A percentile compares a stretch with the other conserved stretches of the same genome.
Conservation (phyloP, 2,113 vertebrate genomes). For the Onychostruthus taczanowskii region DNA sequence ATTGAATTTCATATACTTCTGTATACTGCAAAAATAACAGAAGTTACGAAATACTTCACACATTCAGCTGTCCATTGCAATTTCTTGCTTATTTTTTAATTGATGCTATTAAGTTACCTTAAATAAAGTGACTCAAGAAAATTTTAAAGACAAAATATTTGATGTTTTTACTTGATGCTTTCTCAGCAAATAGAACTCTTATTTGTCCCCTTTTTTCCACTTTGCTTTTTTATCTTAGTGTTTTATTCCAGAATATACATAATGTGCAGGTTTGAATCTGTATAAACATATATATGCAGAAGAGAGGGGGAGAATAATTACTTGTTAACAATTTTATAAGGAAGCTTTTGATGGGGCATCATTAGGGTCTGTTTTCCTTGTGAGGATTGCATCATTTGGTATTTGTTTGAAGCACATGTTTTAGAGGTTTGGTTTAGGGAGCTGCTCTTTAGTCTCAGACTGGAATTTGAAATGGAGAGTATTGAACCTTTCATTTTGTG, state of each 20-base stretch:
- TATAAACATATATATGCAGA: background rate
- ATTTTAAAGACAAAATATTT: background rate
- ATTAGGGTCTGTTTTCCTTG: background rate
- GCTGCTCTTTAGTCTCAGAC: background rate
- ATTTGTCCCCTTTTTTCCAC: background rate
- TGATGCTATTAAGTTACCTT: background rate
- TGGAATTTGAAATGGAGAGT: background rate
- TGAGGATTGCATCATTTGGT: background rate
- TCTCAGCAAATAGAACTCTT: background rate
- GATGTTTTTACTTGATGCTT: background rate
- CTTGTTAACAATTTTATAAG: background rate
- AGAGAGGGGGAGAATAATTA: background rate
- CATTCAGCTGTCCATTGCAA: background rate
- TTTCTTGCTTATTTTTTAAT: background rate
- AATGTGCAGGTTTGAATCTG: background rate
- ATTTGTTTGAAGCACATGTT: background rate
- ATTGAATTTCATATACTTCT: background rate
- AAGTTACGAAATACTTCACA: background rate
- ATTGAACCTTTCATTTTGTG: background rate
- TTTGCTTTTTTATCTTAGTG: background rate
- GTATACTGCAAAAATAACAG: background rate
- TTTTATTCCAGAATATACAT: background rate
- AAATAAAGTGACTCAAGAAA: background rate
- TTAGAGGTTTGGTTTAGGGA: background rate
- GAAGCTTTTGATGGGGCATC: background rate